A percentile compares a stretch with the other conserved stretches of the same genome.
phyloP scores from a whole-genome alignment of 2,797 vertebrate species.

The Bucorvus abyssinicus region DNA sequence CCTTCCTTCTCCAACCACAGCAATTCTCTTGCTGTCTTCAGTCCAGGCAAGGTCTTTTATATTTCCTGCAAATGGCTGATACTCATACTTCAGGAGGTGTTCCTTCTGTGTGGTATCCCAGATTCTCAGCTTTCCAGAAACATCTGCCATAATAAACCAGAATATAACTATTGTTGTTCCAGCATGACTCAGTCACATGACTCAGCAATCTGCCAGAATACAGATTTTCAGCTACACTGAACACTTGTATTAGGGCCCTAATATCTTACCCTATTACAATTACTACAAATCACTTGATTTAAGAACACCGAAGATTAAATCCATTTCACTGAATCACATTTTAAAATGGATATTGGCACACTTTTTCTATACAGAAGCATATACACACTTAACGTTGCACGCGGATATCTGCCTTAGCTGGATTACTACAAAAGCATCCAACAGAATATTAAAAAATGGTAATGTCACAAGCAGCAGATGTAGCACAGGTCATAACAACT shows the following conservation, averaged over 20 bases:
- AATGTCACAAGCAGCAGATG: not conserved
- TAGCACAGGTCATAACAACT: not conserved
- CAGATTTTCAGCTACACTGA: constrained; percentile 19
- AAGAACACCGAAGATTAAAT: not conserved
- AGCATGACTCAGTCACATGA: constrained; percentile 10
- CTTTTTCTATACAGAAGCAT: not conserved
- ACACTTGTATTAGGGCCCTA: not conserved
- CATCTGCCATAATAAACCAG: constrained; percentile 77
- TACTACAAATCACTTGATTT: not conserved
- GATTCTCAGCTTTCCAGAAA: constrained; percentile 92
- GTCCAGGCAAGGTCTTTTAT: constrained; percentile 98
- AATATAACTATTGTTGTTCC: constrained; percentile 22
- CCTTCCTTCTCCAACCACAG: constrained; percentile 91
- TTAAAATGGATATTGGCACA: not conserved
- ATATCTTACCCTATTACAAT: not conserved
- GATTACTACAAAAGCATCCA: not conserved
- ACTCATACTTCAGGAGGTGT: constrained; percentile 95
- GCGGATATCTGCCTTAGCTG: not conserved
- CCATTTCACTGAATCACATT: not conserved
- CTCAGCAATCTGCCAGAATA: not conserved
- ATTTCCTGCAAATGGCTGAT: constrained; percentile 89
- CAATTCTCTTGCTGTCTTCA: constrained; percentile 93
- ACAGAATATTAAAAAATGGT: not conserved
- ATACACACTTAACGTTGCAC: accelerated
- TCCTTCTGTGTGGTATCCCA: constrained; percentile 99